A percentile compares a stretch with the other conserved stretches of the same genome.
Conservation (phyloP, 1,140 invertebrate genomes). For the Cherax quadricarinatus region DNA sequence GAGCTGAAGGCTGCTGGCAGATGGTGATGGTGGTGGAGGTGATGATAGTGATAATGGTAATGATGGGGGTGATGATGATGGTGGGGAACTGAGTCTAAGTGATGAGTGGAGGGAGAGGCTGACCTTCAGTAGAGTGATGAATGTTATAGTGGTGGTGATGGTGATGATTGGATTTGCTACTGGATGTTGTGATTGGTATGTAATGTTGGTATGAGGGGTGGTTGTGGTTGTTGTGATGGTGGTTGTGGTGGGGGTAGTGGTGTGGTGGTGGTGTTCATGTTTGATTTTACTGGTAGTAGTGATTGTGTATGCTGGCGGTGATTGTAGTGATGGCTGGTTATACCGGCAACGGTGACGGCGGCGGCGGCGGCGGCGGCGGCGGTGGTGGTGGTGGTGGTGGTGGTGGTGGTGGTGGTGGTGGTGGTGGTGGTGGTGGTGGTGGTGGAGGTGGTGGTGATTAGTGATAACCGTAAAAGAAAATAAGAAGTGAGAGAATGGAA, state of each 20-base stretch:
- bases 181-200: neutral
- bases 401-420: neutral
- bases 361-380: neutral
- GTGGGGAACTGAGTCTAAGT: neutral
- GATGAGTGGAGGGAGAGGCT: neutral
- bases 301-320: no score
- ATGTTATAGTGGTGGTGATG: no score
- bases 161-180: neutral
- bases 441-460: neutral
- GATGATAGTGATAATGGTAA: neutral
- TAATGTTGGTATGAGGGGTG: neutral
- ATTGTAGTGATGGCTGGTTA: neutral
- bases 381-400: neutral
- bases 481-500: neutral
- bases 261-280: neutral
- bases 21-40: slow-evolving; percentile 11
- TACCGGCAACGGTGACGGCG: neutral
- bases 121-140: no score
- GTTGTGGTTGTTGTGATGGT: no score
- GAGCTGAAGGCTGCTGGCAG: neutral
- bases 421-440: neutral
- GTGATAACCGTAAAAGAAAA: neutral
- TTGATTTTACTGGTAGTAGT: neutral
- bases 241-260: no score
- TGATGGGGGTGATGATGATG: neutral